Evolutionary conservation across 1,140 invertebrate genomes (phyloP), one percentile per base, ranked within the genome.

Genomic region (Neelides sp.): DNA sequence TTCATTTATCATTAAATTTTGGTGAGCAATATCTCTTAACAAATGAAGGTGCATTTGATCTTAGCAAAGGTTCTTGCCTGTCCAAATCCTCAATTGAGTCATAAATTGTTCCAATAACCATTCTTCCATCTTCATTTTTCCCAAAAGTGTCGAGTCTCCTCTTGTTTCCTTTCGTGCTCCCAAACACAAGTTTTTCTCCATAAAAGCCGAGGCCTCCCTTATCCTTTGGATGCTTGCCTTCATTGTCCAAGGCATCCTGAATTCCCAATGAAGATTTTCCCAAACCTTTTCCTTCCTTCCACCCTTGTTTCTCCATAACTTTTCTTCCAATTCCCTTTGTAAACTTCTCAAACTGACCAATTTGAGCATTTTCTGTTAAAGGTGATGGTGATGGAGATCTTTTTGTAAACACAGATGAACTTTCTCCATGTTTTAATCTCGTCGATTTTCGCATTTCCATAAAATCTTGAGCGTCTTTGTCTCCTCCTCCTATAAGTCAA

Each of bases 261-360:
- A 64, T 64, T 4, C 65, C 65, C 22, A 55, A 61, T 17, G 12
- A 44, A 5, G 52, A 45, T 36, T 45, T 63, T n/a, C 76, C 76
- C 7, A 78, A 56, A 35, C 73, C 72, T 48, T 65, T 37, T 4
- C 76, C 76, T 43, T 73, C 68, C 39, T 61, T 65, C 76, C 76
- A 78, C 2, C 76, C 76, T 44, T 72, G 68, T 44, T 68, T 67
- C 61, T 73, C 69, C 61, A 76, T 48, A 30, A 78, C 59, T 52
- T 68, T 69, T 24, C 73, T 57, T 12, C 72, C 75, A 50, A 71
- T 52, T 35, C 70, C 72, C 52, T 66, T 66, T 4, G 69, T 71
- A 58, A 73, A 65, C 26, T 63, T 62, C 60, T 75, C 73, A 65
- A 75, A 75, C 20, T 63, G 59, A 17, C 70, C 72, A 30, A 70